phyloP scores from a whole-genome alignment of 2,888 invertebrate genomes.

The Spodoptera picta region DNA sequence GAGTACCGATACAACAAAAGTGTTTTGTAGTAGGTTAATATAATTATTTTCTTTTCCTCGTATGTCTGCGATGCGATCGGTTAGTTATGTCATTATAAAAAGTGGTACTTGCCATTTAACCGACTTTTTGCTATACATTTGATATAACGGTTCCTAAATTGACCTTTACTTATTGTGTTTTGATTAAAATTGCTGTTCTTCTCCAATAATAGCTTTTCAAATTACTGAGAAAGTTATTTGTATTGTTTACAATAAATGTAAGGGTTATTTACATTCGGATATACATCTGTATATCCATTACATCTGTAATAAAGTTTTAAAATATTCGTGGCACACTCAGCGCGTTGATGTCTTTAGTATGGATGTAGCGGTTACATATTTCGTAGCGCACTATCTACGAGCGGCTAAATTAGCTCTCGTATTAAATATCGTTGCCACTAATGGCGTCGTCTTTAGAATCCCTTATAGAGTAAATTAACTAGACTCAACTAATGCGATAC shows the following conservation, averaged over 20 bases:
- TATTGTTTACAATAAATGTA: conserved; percentile 22
- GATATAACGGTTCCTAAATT: conserved; percentile 49
- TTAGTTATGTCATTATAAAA: conserved; percentile 57
- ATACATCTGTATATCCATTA: background rate
- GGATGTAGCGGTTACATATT: conserved; percentile 29
- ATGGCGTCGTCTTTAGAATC: conserved; percentile 24
- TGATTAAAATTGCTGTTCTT: conserved; percentile 35
- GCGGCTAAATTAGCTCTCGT: conserved; percentile 4
- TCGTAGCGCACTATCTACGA: conserved; percentile 50
- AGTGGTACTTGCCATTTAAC: conserved; percentile 49
- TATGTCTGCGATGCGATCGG: conserved; percentile 36
- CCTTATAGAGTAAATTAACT: conserved; percentile 42
- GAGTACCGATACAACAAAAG: conserved; percentile 61
- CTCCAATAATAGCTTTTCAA: conserved; percentile 32
- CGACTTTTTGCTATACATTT: conserved; percentile 41
- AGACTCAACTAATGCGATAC: conserved; percentile 40
- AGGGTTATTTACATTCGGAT: conserved; percentile 14
- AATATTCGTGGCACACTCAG: conserved; percentile 10
- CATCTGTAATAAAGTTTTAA: background rate
- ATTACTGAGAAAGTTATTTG: conserved; percentile 23
- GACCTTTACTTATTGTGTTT: conserved; percentile 50
- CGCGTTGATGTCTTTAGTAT: conserved; percentile 81
- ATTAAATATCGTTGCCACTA: conserved; percentile 14
- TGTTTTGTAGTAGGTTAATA: conserved; percentile 62
- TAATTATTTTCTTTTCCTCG: conserved; percentile 54